Evolutionary conservation across 2,113 vertebrate genomes (phyloP).

Genomic region (Piprites chloris): DNA sequence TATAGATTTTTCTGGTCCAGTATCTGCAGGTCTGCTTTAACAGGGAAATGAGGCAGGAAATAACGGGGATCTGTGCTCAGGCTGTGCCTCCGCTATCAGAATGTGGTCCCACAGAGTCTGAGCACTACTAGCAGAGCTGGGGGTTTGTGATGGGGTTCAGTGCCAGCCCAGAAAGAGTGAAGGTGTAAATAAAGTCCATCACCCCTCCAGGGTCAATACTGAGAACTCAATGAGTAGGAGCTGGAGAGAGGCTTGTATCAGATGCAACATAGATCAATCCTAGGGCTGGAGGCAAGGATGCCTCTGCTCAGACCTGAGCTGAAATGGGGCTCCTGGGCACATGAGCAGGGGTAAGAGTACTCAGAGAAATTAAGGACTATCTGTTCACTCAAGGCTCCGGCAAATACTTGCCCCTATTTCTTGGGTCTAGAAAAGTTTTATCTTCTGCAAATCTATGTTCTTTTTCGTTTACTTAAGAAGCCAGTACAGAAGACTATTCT

Average conservation of each 20-base stretch:
- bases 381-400: background rate
- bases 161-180: background rate
- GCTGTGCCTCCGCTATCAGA: rapidly evolving
- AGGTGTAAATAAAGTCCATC: background rate
- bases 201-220: background rate
- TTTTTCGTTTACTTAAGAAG: background rate
- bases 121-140: background rate
- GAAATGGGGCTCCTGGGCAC: background rate
- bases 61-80: rapidly evolving
- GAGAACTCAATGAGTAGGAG: background rate
- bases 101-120: rapidly evolving
- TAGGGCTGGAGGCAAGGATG: too few species aligned
- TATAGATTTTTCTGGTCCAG: background rate
- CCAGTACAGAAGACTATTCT: background rate
- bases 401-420: background rate
- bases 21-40: background rate
- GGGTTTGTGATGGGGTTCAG: background rate
- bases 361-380: background rate
- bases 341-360: rapidly evolving
- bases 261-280: rapidly evolving
- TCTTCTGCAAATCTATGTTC: background rate
- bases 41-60: background rate
- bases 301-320: background rate
- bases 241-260: background rate
- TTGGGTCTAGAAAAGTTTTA: background rate